Evolutionary conservation across 1,140 invertebrate genomes (phyloP).

Genomic region (Sitodiplosis mosellana): DNA sequence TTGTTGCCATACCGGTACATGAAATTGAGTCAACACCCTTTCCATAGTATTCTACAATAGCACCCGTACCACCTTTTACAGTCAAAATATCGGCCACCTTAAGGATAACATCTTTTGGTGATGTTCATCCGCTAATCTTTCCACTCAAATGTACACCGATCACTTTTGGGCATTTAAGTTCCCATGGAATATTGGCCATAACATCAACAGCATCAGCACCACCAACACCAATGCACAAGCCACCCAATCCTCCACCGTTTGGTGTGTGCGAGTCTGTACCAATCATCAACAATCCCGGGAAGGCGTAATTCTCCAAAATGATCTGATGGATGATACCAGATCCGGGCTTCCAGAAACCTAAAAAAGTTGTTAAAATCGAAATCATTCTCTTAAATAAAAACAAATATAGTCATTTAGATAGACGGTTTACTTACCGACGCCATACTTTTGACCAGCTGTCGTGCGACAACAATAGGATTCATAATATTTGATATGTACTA

Average conservation of each 20-base stretch:
- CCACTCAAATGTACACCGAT: conserved; percentile 97
- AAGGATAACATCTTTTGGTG: conserved; percentile 95
- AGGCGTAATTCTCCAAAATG: conserved; percentile 97
- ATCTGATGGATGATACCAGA: conserved; percentile 99
- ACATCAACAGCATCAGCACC: conserved; percentile 99
- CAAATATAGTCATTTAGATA: too few relatives aligned
- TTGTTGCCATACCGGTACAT: conserved; percentile 98
- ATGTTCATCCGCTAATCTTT: conserved; percentile 90
- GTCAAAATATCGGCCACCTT: conserved; percentile 75
- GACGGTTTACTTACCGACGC: conserved; percentile 33
- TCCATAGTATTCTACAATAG: conserved; percentile 97
- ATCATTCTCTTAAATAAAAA: too few relatives aligned
- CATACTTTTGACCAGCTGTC: conserved; percentile 92
- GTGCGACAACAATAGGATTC: too few relatives aligned
- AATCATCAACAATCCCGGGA: conserved; percentile 93
- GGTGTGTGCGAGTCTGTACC: conserved; percentile 99
- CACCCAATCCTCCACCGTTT: conserved; percentile 94
- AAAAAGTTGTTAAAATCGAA: too few relatives aligned
- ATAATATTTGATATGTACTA: too few relatives aligned
- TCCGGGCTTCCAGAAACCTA: conserved; percentile 98
- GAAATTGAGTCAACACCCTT: conserved; percentile 96
- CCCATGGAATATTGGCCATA: conserved; percentile 99
- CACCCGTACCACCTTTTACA: conserved; percentile 94
- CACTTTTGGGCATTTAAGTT: conserved; percentile 96
- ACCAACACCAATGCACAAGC: conserved; percentile 97